Conservation (phyloP, 2,113 vertebrate genomes). For the Cnemophilus loriae region DNA sequence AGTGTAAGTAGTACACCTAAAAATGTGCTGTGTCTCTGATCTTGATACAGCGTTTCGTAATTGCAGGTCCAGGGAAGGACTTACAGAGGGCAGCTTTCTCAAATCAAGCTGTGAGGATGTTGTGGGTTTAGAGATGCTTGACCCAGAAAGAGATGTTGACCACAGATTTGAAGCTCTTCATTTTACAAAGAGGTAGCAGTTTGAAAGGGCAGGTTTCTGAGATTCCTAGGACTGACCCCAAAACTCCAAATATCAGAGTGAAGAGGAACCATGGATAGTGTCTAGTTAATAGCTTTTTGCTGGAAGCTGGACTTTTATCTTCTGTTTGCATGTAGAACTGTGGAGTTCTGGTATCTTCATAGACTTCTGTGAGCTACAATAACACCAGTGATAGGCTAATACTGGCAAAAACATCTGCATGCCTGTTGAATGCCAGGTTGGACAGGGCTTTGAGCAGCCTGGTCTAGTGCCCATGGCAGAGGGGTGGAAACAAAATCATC, state of each 20-base stretch:
- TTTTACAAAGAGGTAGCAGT: neutral
- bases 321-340: neutral
- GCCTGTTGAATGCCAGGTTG: neutral
- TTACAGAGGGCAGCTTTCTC: neutral
- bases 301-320: neutral
- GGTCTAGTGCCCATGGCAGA: neutral
- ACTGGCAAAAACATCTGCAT: neutral
- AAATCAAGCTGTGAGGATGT: fast-evolving
- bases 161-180: neutral
- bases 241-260: neutral
- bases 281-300: neutral
- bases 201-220: neutral
- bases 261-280: neutral
- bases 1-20: neutral
- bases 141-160: neutral
- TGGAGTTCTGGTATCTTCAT: neutral
- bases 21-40: neutral
- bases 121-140: neutral
- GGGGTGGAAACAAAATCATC: neutral
- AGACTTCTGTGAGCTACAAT: neutral
- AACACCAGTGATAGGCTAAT: neutral
- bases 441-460: neutral
- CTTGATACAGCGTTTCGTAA: neutral
- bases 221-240: neutral
- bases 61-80: neutral